Percentiles rank a stretch among this genome's conserved stretches.
Evolutionary conservation across 2,797 vertebrate genomes (phyloP).

Genomic region (Bradypodion ventrale): DNA sequence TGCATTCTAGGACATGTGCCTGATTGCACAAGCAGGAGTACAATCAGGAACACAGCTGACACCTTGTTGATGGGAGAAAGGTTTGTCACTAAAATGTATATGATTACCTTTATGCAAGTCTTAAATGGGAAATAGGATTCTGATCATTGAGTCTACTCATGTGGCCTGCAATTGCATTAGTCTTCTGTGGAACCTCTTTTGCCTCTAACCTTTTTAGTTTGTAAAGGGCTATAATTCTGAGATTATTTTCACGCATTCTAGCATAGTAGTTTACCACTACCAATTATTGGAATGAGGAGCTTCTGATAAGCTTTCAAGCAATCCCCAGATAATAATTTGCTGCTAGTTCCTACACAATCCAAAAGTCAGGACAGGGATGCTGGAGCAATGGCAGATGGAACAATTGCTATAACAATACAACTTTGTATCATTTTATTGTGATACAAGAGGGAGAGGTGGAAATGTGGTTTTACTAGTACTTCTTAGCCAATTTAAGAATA

Average conservation of each 20-base stretch:
- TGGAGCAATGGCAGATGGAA: neutral
- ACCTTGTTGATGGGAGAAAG: too few relatives aligned
- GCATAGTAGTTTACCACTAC: neutral
- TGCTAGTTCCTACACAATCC: neutral
- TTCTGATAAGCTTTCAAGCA: neutral
- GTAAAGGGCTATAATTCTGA: neutral
- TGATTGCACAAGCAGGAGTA: too few relatives aligned
- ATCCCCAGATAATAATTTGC: neutral
- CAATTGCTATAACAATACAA: neutral
- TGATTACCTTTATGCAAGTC: too few relatives aligned
- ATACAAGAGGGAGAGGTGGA: too few relatives aligned
- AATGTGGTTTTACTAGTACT: neutral
- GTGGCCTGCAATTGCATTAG: neutral
- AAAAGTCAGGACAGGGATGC: neutral
- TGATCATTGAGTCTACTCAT: neutral
- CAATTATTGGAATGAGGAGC: neutral
- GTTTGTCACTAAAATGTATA: too few relatives aligned
- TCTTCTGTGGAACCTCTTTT: neutral
- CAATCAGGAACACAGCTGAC: too few relatives aligned
- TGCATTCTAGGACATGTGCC: too few relatives aligned
- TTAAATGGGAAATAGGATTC: too few relatives aligned
- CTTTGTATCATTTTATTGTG: neutral
- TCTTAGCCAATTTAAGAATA: neutral
- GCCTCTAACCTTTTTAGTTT: neutral
- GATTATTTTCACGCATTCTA: neutral